Percentiles rank a stretch among this genome's conserved stretches.
Conservation (phyloP, 2,888 invertebrate species). For the Nebria brevicollis region DNA sequence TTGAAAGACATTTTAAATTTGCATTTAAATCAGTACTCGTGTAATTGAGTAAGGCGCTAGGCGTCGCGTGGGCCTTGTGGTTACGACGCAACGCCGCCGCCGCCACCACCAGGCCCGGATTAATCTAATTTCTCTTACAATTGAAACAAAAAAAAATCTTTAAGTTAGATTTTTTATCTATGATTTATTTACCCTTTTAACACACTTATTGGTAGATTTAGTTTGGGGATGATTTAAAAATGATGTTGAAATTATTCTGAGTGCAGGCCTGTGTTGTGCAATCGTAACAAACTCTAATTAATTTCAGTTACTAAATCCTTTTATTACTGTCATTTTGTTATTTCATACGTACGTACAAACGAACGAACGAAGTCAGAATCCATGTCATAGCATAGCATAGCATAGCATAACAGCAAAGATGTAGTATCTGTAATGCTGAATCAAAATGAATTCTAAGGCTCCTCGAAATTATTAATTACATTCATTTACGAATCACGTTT, state of each 20-base stretch:
- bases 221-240: neutral
- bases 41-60: constrained; percentile 56
- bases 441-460: neutral
- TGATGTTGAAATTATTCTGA: neutral
- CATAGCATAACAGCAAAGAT: no score
- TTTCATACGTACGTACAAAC: neutral
- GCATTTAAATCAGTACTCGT: constrained; percentile 62
- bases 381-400: neutral
- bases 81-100: constrained; percentile 25
- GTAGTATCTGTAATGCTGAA: neutral
- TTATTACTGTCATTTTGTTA: constrained; percentile 1
- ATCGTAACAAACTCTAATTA: constrained; percentile 1
- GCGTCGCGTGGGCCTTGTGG: constrained; percentile 46
- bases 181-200: no score
- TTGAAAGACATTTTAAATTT: constrained; percentile 64
- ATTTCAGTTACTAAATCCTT: neutral
- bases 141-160: no score
- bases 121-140: neutral
- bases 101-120: constrained; percentile 20
- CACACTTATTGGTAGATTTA: no score
- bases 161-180: no score
- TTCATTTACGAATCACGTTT: neutral
- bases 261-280: neutral
- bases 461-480: neutral
- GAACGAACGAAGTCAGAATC: neutral